Percentiles rank a stretch among this genome's conserved stretches.
Conservation (phyloP, 2,888 invertebrate genomes). For the Eubasilissa splendida region DNA sequence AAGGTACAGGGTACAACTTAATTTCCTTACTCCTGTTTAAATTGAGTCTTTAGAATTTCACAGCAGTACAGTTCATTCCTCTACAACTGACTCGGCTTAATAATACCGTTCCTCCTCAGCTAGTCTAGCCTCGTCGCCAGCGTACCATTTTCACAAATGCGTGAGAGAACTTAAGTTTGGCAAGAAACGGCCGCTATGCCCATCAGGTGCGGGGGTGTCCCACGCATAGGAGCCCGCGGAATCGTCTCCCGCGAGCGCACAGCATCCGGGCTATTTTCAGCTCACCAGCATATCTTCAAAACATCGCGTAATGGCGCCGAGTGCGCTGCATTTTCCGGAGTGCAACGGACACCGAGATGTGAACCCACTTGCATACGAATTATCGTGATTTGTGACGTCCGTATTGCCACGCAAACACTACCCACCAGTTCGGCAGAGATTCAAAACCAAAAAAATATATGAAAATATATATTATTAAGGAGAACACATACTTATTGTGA, state of each 20-base stretch:
- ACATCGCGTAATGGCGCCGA: slow-evolving; percentile 22
- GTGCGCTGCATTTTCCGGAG: background rate
- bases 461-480: too few relatives aligned
- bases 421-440: too few relatives aligned
- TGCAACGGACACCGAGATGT: background rate
- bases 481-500: too few relatives aligned
- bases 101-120: background rate
- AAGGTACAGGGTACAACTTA: too few relatives aligned
- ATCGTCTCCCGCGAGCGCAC: background rate
- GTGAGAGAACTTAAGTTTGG: slow-evolving; percentile 8
- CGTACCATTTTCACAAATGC: background rate
- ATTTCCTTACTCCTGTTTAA: too few relatives aligned
- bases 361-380: background rate
- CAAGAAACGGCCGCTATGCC: background rate
- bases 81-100: too few relatives aligned
- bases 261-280: slow-evolving; percentile 13
- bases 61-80: too few relatives aligned
- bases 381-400: background rate
- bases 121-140: background rate
- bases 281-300: background rate
- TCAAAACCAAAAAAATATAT: too few relatives aligned
- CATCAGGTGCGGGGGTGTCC: slow-evolving; percentile 5
- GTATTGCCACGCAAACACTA: too few relatives aligned
- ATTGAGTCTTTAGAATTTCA: too few relatives aligned
- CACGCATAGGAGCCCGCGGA: background rate